Evolutionary conservation across 2,113 vertebrate genomes (phyloP), one percentile per base, ranked within the genome.

Genomic region (Cichladusa arquata): DNA sequence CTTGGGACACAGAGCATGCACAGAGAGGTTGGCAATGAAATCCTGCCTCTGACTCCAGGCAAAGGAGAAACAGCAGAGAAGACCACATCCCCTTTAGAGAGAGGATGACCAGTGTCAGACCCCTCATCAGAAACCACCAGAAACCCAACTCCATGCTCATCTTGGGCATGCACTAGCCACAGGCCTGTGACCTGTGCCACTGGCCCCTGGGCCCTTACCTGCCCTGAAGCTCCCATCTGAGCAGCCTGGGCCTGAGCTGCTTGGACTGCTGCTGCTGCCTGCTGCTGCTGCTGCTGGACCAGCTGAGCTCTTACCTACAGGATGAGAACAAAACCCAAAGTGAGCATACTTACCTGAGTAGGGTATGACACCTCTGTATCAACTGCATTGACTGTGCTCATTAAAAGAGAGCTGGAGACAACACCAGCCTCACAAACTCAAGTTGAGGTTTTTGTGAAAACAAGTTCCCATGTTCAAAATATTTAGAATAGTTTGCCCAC

Each of bases 151-250:
- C 77, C 96, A 94, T 92, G 95, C 96, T 96, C 34, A n/a, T 71
- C 86, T 83, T 92, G 71, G 57, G 54, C 97, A 97, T 97, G 97
- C 96, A 96, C 90, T 92, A 80, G 93, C 89, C 77, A 81, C 84
- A 51, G 54, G 87, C 78, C 54, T 76, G 11, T 26, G 47, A 69
- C 31, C 60, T 79, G 40, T 31, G 53, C 66, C 16, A 62, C 8
- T 44, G 57, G 54, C 70, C 70, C 61, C 60, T 18, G 42, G 80
- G 48, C 51, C 90, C 98, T 99, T 98, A 99, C 99, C 99, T 99
- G 98, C 86, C 98, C 98, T 23, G 97, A 94, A 51, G 98, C 97
- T 53, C 97, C 98, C 95, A 98, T 98, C 96, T 98, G 98, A 86
- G 97, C 96, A 81, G 98, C 97, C 6, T 98, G 98, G 19, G 96